These are phyloP conservation scores for Hydrozoanthus gracilis DNA, from an alignment of 92 coral and sea anemone genomes.

Conservation along the genomic window DNA sequence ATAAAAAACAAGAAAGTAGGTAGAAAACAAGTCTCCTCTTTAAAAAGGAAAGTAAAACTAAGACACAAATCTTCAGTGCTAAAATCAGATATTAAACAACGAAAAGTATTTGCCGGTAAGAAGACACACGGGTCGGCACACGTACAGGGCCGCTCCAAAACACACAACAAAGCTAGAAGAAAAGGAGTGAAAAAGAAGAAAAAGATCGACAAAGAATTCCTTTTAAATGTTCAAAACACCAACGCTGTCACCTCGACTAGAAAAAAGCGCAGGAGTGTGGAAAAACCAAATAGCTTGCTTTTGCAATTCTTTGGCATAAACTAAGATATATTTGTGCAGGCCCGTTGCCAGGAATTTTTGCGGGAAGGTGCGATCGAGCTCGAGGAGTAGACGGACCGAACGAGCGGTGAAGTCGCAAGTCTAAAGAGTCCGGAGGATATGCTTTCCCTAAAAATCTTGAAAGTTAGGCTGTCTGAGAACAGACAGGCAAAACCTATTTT, in stretches of 20 bases:
- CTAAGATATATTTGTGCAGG: too few species aligned
- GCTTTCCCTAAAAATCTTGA: too few species aligned
- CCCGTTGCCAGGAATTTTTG: too few species aligned
- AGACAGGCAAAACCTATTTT: too few species aligned
- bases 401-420: too few species aligned
- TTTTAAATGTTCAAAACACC: neutral
- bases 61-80: neutral
- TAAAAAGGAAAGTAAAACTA: neutral
- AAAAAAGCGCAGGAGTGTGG: neutral
- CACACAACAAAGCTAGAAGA: neutral
- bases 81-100: neutral
- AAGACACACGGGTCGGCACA: neutral
- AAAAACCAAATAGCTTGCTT: neutral
- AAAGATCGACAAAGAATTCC: neutral
- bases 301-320: constrained; percentile 30
- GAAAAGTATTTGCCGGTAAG: neutral
- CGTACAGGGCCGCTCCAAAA: too few species aligned
- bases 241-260: neutral
- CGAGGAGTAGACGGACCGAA: too few species aligned
- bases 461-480: too few species aligned
- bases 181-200: neutral
- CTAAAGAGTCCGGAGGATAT: too few species aligned
- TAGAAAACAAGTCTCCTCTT: neutral
- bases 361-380: too few species aligned
- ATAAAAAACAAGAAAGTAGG: neutral